These are phyloP conservation scores for Chauna torquata DNA, from an alignment of 2,113 vertebrate species.

Conservation along the genomic window DNA sequence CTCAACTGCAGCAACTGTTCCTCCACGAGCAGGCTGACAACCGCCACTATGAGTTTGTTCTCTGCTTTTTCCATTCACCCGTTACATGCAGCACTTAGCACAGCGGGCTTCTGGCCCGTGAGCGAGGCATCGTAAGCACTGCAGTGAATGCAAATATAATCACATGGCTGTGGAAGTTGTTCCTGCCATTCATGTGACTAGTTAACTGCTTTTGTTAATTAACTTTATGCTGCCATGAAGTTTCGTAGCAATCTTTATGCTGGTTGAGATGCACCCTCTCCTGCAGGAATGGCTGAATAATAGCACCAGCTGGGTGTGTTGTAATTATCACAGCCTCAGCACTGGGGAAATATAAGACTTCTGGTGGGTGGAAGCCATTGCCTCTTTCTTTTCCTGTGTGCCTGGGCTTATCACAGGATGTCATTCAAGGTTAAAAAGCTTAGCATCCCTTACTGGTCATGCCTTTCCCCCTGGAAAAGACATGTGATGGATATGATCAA, in stretches of 20 bases:
- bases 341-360: conserved; percentile 60
- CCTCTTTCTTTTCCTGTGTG: conserved; percentile 57
- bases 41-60: conserved; percentile 64
- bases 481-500: conserved; percentile 61
- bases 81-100: conserved; percentile 41
- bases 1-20: conserved; percentile 66
- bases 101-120: conserved; percentile 58
- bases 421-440: conserved; percentile 72
- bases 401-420: conserved; percentile 51
- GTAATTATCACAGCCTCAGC: conserved; percentile 52
- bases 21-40: conserved; percentile 64
- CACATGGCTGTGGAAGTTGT: conserved; percentile 51
- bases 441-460: conserved; percentile 68
- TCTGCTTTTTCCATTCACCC: conserved; percentile 67
- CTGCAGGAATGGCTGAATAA: conserved; percentile 52
- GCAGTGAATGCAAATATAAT: conserved; percentile 51
- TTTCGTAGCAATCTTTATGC: conserved; percentile 1
- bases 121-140: conserved; percentile 11
- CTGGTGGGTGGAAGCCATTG: conserved; percentile 61
- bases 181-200: conserved; percentile 47
- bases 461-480: conserved; percentile 62
- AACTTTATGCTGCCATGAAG: conserved; percentile 26
- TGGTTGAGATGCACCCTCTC: background rate
- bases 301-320: conserved; percentile 58
- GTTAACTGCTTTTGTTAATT: conserved; percentile 61